phyloP scores from a whole-genome alignment of 2,113 vertebrate genomes.

The Solea solea region DNA sequence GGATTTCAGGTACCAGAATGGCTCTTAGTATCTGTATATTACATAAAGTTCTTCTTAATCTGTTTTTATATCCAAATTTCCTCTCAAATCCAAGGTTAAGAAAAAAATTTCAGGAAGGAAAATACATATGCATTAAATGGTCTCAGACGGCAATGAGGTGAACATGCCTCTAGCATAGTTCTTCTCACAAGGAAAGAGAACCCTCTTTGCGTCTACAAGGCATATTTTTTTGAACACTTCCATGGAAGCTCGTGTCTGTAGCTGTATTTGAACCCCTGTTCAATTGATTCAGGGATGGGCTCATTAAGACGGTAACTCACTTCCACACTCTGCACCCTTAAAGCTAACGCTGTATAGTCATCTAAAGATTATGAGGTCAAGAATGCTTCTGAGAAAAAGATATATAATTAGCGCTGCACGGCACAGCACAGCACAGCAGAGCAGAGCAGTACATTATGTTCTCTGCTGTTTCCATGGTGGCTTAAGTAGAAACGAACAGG shows the following conservation, averaged over 20 bases:
- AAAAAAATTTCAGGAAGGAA: too few relatives aligned
- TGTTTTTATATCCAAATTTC: neutral
- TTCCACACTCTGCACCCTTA: neutral
- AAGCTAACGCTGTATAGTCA: neutral
- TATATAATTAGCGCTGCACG: neutral
- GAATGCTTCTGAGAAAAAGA: neutral
- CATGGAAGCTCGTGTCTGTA: too few relatives aligned
- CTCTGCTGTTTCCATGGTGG: neutral
- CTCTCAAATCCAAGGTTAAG: too few relatives aligned
- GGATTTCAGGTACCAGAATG: neutral
- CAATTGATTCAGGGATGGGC: neutral
- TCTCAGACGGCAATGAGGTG: neutral
- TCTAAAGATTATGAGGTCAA: slow-evolving; percentile 9
- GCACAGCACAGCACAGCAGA: too few relatives aligned
- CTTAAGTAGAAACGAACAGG: neutral
- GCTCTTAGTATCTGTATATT: too few relatives aligned
- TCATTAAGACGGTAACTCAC: neutral
- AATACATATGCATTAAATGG: neutral
- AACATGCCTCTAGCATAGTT: neutral
- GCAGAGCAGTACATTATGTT: neutral
- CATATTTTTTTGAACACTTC: neutral
- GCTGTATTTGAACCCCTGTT: neutral
- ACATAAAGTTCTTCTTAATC: neutral
- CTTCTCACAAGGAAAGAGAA: neutral
- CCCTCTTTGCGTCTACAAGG: neutral